Evolutionary conservation across 2,113 vertebrate genomes (phyloP).

Genomic region (Peucedramus taeniatus): DNA sequence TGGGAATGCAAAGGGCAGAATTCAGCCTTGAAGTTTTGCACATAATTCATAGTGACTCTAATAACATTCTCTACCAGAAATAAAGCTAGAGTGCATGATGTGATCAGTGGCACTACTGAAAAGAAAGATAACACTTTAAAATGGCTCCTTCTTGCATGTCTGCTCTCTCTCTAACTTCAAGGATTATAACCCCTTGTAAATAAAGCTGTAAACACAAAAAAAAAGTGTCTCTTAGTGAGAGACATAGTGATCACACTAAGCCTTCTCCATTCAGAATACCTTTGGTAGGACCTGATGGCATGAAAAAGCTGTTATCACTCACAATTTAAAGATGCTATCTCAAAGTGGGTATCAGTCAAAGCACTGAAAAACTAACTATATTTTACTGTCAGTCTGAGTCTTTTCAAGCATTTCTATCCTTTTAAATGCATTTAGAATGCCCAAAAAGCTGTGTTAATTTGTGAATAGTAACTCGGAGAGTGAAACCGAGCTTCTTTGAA

Average conservation of each 20-base stretch:
- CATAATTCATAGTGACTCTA: not conserved
- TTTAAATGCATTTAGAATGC: not conserved
- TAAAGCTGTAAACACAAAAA: not conserved
- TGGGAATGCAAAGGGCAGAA: not conserved
- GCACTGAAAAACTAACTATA: constrained; percentile 3
- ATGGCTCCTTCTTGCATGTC: not conserved
- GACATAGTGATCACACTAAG: not conserved
- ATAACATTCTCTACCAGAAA: not conserved
- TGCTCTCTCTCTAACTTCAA: not conserved
- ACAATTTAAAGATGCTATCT: not conserved
- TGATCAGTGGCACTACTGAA: not conserved
- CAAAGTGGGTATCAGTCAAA: not conserved
- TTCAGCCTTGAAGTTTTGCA: not conserved
- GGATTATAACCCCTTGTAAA: not conserved
- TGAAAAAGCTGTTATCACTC: not conserved
- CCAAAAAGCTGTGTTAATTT: not conserved
- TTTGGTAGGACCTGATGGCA: not conserved
- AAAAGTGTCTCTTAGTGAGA: not conserved
- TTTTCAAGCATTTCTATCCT: not conserved
- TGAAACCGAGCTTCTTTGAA: not conserved
- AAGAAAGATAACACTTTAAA: not conserved
- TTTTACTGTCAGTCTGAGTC: not conserved
- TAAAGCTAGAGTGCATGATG: not conserved
- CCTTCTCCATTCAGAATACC: not conserved
- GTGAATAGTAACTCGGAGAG: not conserved